A percentile compares a stretch with the other conserved stretches of the same genome.
phyloP scores from a whole-genome alignment of 2,797 vertebrate genomes.

The Eremophila alpestris region DNA sequence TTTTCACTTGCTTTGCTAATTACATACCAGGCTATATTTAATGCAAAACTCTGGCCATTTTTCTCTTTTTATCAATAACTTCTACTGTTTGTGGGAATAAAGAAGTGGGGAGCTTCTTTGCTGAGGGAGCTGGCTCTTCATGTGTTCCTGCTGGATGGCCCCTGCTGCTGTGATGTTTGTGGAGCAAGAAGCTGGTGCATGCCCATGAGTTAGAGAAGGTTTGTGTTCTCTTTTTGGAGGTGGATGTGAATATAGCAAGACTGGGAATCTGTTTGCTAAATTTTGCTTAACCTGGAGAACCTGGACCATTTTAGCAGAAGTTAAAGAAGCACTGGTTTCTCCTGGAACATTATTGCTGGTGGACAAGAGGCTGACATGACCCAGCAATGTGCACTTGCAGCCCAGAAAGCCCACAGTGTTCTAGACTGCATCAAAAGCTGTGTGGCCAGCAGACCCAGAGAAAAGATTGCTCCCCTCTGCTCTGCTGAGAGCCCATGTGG shows the following conservation, averaged over 20 bases:
- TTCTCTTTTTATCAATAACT: neutral
- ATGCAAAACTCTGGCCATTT: neutral
- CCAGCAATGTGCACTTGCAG: neutral
- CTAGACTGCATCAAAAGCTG: neutral
- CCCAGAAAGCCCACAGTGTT: rapidly evolving
- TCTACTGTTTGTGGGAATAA: neutral
- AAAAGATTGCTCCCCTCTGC: neutral
- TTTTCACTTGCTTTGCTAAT: neutral
- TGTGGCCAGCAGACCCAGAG: neutral
- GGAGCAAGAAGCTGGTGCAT: neutral
- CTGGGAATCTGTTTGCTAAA: neutral
- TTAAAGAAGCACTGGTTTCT: neutral
- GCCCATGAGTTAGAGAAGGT: neutral
- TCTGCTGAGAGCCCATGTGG: neutral
- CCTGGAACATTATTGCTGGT: neutral
- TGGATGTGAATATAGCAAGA: neutral
- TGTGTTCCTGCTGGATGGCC: rapidly evolving
- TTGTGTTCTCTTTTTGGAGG: neutral
- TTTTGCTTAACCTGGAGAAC: neutral
- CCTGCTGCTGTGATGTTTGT: neutral
- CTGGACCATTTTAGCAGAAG: neutral
- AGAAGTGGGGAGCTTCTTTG: neutral
- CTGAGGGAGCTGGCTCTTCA: neutral
- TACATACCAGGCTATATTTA: neutral
- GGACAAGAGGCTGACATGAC: neutral